phyloP scores from a whole-genome alignment of 2,113 vertebrate genomes.

The Antechinus flavipes region DNA sequence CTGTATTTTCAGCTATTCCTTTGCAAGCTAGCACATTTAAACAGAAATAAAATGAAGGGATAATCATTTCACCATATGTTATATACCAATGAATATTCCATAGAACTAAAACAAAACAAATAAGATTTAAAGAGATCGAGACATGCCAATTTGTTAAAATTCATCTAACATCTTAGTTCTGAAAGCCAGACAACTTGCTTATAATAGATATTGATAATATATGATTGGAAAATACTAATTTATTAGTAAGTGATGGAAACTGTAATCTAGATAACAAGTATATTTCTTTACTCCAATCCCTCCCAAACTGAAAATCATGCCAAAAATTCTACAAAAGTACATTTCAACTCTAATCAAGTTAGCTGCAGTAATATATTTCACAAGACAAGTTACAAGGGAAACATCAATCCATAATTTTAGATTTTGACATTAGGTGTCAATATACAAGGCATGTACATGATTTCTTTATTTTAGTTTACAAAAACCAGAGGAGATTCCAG shows the following conservation, averaged over 20 bases:
- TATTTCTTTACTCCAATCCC: conserved; percentile 31
- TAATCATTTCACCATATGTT: conserved; percentile 16
- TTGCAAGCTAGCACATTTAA: conserved; percentile 37
- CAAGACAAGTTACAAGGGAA: conserved; percentile 48
- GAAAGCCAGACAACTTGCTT: conserved; percentile 19
- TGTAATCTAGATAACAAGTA: background rate
- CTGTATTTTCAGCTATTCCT: conserved; percentile 33
- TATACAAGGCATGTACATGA: conserved; percentile 37
- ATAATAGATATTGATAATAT: conserved; percentile 35
- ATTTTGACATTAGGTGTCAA: conserved; percentile 34
- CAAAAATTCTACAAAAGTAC: conserved; percentile 2
- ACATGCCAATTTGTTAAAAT: conserved; percentile 54
- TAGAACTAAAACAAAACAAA: conserved; percentile 50
- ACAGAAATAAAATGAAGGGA: background rate
- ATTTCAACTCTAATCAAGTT: conserved; percentile 51
- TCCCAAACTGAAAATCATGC: conserved; percentile 52
- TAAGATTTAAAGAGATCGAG: conserved; percentile 34
- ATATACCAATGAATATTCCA: conserved; percentile 26
- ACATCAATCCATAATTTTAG: conserved; percentile 37
- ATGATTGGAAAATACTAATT: conserved; percentile 49
- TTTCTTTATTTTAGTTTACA: conserved; percentile 40
- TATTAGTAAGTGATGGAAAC: conserved; percentile 10
- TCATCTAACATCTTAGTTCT: background rate
- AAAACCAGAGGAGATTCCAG: conserved; percentile 46
- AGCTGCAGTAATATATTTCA: conserved; percentile 25